Evolutionary conservation across 2,888 invertebrate genomes (phyloP).

Genomic region (Junonia oenone): DNA sequence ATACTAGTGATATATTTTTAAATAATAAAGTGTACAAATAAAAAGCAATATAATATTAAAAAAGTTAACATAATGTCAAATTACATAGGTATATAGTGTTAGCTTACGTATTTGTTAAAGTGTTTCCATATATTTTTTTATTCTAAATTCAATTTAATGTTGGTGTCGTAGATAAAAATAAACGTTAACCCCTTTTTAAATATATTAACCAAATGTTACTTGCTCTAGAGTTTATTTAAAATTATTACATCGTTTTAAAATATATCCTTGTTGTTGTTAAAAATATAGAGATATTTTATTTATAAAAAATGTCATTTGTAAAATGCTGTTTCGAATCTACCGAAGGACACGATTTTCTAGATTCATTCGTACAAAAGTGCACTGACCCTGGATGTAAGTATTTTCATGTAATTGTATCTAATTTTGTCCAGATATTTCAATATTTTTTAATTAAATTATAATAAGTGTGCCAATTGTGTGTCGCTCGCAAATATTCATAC

Average conservation of each 20-base stretch:
- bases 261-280: slow-evolving; percentile 11
- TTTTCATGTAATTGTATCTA: slow-evolving; percentile 6
- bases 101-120: not conserved
- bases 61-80: slow-evolving; percentile 15
- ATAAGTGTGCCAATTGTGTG: slow-evolving; percentile 1
- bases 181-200: slow-evolving; percentile 7
- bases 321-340: slow-evolving; percentile 89
- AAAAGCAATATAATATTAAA: slow-evolving; percentile 22
- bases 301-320: slow-evolving; percentile 81
- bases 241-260: slow-evolving; percentile 7
- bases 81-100: slow-evolving; percentile 15
- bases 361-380: slow-evolving; percentile 87
- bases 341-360: slow-evolving; percentile 86
- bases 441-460: slow-evolving; percentile 20
- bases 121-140: slow-evolving; percentile 20
- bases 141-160: slow-evolving; percentile 14
- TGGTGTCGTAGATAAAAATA: slow-evolving; percentile 5
- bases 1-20: slow-evolving; percentile 12
- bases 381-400: slow-evolving; percentile 91
- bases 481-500: not conserved
- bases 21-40: slow-evolving; percentile 23
- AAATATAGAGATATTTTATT: slow-evolving; percentile 1
- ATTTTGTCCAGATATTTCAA: not conserved
- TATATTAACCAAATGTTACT: slow-evolving; percentile 1
- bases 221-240: slow-evolving; percentile 15